These are phyloP conservation scores for Monoplex corrugatus DNA, from an alignment of 2,888 invertebrate species.

Conservation along the genomic window DNA sequence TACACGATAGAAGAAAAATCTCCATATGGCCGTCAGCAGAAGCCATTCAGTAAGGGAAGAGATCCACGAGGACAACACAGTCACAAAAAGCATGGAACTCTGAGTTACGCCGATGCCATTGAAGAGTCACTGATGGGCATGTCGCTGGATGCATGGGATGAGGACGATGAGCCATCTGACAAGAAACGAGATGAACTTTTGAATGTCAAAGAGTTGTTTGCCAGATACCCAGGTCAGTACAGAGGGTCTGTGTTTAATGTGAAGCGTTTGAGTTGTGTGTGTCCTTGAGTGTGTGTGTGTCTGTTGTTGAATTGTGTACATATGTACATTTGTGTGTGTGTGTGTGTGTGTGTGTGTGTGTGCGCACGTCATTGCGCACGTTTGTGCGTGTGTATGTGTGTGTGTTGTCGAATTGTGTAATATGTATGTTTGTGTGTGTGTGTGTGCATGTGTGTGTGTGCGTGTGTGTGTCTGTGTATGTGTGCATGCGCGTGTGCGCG, in stretches of 20 bases:
- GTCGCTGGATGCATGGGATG: neutral
- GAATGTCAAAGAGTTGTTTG: constrained; percentile 71
- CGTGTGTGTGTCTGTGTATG: neutral
- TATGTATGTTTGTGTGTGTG: too few species aligned
- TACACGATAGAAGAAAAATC: constrained; percentile 76
- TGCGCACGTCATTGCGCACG: neutral
- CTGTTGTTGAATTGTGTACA: neutral
- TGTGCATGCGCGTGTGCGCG: neutral
- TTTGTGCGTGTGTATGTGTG: neutral
- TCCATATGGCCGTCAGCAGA: constrained; percentile 71
- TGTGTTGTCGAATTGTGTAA: neutral
- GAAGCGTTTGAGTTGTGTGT: too few species aligned
- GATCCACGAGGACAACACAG: neutral
- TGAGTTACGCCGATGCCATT: constrained; percentile 45
- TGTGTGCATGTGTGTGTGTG: neutral
- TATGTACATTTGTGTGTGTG: neutral
- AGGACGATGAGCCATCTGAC: constrained; percentile 66
- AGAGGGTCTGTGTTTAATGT: too few species aligned
- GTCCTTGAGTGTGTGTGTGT: too few species aligned
- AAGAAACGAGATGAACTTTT: constrained; percentile 74
- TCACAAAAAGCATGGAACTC: constrained; percentile 30
- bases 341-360: constrained; percentile 18
- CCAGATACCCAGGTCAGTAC: constrained; percentile 73
- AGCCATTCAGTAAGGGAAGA: neutral
- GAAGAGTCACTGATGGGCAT: constrained; percentile 44